Evolutionary conservation across 1,140 invertebrate species (phyloP).

Genomic region (Listronotus oregonensis): DNA sequence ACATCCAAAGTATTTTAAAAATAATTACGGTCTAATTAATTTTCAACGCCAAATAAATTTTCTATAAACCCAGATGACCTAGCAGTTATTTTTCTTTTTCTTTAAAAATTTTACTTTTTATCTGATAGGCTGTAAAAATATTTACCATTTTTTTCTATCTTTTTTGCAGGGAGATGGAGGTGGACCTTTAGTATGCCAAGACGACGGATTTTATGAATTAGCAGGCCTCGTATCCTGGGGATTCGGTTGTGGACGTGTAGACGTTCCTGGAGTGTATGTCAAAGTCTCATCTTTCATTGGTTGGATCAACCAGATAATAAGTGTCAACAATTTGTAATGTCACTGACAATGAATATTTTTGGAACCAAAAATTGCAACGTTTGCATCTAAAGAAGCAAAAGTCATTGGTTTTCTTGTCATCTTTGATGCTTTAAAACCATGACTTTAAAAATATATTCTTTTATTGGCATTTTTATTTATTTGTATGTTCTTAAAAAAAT

Average conservation of each 20-base stretch:
- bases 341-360: neutral
- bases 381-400: neutral
- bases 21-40: no score
- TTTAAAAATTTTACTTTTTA: no score
- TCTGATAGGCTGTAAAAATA: no score
- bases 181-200: constrained; percentile 88
- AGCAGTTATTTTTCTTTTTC: no score
- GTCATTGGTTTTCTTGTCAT: neutral
- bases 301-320: constrained; percentile 97
- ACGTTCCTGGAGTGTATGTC: constrained; percentile 92
- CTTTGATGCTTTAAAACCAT: no score
- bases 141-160: no score
- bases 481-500: no score
- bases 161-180: constrained; percentile 81
- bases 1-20: no score
- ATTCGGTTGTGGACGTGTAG: constrained; percentile 85
- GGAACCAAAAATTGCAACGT: neutral
- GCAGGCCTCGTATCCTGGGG: constrained; percentile 91
- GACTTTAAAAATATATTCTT: no score
- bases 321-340: constrained; percentile 82
- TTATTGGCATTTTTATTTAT: no score
- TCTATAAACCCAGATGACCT: no score
- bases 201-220: constrained; percentile 90
- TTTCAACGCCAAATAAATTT: no score
- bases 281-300: constrained; percentile 93